Evolutionary conservation across 2,113 vertebrate species (phyloP), one percentile per base, ranked within the genome.

Genomic region (Grallaria varia): DNA sequence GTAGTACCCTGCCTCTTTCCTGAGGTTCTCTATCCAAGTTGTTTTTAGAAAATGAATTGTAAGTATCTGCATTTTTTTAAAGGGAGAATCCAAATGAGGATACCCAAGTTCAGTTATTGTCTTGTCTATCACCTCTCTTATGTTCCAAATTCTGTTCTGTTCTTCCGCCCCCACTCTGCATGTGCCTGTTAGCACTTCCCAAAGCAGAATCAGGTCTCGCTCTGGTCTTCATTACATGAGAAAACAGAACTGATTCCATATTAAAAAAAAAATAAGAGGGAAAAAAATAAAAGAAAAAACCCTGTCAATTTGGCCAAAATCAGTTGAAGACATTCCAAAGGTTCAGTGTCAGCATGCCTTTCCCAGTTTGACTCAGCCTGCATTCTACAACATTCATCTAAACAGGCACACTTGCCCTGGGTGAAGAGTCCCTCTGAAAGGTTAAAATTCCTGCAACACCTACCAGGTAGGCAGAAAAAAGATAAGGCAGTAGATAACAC

Each of bases 401-500:
- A 94, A 74, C 0, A 50, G 60, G 33, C 35, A 49, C 73, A 11
- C 60, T 71, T 85, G 56, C 58, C 56, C 52, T 10, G 52, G 47
- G 40, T 86, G 64, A 93, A 74, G 71, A 66, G 69, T 23, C 12
- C 44, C 67, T 30, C 23, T 17, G 44, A 75, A 60, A 95, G 37
- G 42, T 71, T 55, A 58, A 53, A 72, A 87, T 93, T 90, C 83
- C 88, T 39, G 4, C 20, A 24, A 3, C 59, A 15, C 35, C 47
- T 59, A 74, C 37, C 60, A 68, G 66, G 68, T 59, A 49, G 52
- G 67, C 64, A 58, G 79, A 66, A 64, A 12, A 12, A 49, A 92
- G 94, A 91, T 95, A 95, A 92, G 53, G n/a, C 3, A 3, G 42
- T 37, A 93, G 93, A 92, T 84, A 94, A 60, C 33, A 12, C 47